Evolutionary conservation across 2,797 vertebrate genomes (phyloP), one percentile per base, ranked within the genome.

Genomic region (Propithecus deckenii): DNA sequence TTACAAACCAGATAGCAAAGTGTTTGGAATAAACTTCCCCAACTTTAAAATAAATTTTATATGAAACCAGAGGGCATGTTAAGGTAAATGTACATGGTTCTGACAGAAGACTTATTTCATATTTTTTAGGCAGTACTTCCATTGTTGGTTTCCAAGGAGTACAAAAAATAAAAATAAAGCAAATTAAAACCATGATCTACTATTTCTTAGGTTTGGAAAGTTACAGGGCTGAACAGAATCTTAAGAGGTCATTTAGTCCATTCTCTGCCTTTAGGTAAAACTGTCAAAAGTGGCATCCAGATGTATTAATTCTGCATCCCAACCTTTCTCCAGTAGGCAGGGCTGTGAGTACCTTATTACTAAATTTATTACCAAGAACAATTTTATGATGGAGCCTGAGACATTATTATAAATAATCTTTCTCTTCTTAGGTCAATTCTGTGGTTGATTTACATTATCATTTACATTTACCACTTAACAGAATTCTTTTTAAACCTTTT

Each of bases 391-490:
- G 41, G 50, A 83, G 74, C 11, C 85, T 6, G 46, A 94, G 83
- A 65, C 35, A 87, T 57, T 76, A 9, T 79, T 96, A 85, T 97
- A 97, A 97, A 97, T 93, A 93, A 15, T 41, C 57, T 92, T 96
- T 48, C 80, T 94, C 46, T 69, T 41, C 50, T 72, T 71, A 90
- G 87, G 92, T 95, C 90, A 75, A 43, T 90, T 93, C 61, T 90
- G 23, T 72, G 50, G 81, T 83, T 94, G 80, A 95, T 96, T 97
- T 96, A 97, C 38, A 22, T 91, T 86, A 43, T 96, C 76, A 91
- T 95, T 93, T 97, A 83, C 93, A 80, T 96, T 94, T 91, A 71
- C 94, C 89, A 96, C 95, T 97, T 97, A 95, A 86, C 30, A 94
- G 43, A 85, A 85, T 95, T 94, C 93, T 95, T 94, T 69, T 93